A percentile compares a stretch with the other conserved stretches of the same genome.
phyloP scores from a whole-genome alignment of 2,888 invertebrate genomes.

The Anoplius nigerrimus region DNA sequence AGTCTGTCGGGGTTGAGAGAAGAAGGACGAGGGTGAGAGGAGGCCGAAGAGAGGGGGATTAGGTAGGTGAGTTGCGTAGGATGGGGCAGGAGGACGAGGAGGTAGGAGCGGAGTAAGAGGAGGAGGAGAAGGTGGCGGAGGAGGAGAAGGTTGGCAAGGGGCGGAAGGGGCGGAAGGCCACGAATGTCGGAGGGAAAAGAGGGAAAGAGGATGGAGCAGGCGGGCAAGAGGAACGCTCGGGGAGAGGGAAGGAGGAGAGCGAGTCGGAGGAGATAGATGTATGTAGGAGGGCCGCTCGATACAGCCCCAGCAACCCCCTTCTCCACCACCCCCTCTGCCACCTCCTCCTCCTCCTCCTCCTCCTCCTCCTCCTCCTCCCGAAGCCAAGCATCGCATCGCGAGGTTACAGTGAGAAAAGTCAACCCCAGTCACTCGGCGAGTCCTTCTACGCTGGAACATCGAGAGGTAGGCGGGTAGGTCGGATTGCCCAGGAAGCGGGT shows the following conservation, averaged over 20 bases:
- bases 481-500: conserved; percentile 55
- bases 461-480: conserved; percentile 44
- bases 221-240: conserved; percentile 52
- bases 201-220: conserved; percentile 67
- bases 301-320: conserved; percentile 74
- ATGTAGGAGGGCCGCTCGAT: conserved; percentile 75
- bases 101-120: conserved; percentile 47
- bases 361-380: conserved; percentile 54
- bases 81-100: conserved; percentile 52
- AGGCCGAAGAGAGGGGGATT: conserved; percentile 46
- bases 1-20: conserved; percentile 22
- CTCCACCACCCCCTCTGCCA: conserved; percentile 48
- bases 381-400: conserved; percentile 74
- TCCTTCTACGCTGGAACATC: conserved; percentile 65
- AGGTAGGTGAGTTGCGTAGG: conserved; percentile 63
- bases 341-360: conserved; percentile 25
- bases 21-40: conserved; percentile 27
- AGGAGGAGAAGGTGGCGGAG: conserved; percentile 57
- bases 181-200: conserved; percentile 72
- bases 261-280: conserved; percentile 74
- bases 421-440: conserved; percentile 72
- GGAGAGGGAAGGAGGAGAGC: conserved; percentile 59
- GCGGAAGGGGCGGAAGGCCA: conserved; percentile 69
- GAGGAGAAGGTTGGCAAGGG: conserved; percentile 64
- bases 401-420: conserved; percentile 75